These are phyloP conservation scores for Eulemur coronatus DNA, from an alignment of 2,797 vertebrate genomes.

Conservation along the genomic window DNA sequence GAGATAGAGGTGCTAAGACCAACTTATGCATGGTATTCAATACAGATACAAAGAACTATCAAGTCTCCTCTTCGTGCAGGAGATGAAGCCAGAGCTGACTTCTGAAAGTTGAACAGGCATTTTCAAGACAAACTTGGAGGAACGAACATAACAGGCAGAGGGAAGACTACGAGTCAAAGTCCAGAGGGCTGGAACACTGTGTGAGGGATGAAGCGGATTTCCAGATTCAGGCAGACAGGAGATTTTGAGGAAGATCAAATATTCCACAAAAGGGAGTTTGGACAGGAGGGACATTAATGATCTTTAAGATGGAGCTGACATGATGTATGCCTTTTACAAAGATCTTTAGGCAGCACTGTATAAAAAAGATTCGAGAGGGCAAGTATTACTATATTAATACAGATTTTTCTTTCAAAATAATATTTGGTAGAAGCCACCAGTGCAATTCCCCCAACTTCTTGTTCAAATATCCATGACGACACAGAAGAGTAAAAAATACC, in stretches of 20 bases:
- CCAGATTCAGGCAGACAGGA: background rate
- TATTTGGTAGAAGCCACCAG: background rate
- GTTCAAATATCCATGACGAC: background rate
- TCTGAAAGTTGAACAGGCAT: background rate
- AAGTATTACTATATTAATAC: background rate
- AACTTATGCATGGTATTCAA: background rate
- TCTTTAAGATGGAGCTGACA: background rate
- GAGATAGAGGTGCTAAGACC: background rate
- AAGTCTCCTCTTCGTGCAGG: background rate
- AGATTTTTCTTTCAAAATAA: slow-evolving; percentile 8
- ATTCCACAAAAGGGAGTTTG: background rate
- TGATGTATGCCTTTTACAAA: background rate
- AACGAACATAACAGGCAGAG: background rate
- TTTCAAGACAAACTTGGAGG: background rate
- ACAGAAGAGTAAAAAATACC: background rate
- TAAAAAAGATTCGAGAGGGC: background rate
- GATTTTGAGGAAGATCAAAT: background rate
- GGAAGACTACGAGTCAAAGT: background rate
- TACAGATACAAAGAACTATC: background rate
- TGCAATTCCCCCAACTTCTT: background rate
- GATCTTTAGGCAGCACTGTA: background rate
- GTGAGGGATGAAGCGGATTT: background rate
- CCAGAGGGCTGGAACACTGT: background rate
- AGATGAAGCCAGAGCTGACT: background rate
- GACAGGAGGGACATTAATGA: background rate